Base-by-base conservation (phyloP, 2,888 invertebrate genomes). In the Drosophila setosimentum region DNA sequence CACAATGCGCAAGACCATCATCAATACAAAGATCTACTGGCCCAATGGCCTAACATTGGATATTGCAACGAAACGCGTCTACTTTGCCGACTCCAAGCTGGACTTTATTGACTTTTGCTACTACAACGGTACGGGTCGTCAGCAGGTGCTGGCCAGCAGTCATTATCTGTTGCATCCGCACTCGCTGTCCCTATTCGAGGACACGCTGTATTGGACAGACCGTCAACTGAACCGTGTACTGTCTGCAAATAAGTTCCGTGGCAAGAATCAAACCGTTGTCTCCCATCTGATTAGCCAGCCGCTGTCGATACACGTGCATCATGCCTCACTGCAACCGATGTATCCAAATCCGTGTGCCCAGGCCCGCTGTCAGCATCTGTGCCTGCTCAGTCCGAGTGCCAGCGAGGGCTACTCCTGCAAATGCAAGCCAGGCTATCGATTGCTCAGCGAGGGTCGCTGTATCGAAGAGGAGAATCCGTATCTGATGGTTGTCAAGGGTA, bases 71-170 rank as follows among this genome's bases (percentile, higher is more conserved):
- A 96, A 97, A 90, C 94, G 99, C 57, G 96, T 99, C 0, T 99
- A 99, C 93, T 99, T 99, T 92, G 99, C 99, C 0, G 99, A 99
- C 93, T 98, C 98, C 0, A 98, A 99, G 91, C 93, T 99, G 40
- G 99, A 99, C 92, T 99, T 98, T 91, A 99, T 99, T 70, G 99
- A 99, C 91, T 99, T 98, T 92, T 99, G 99, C 91, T 96, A 98
- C 90, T 99, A 99, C 94, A 98, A 99, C 89, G 99, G 99, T 11
- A 95, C 96, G 0, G 97, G 97, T 0, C 94, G 99, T 27, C 96
- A 97, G 80, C 98, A 98, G 93, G 98, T 98, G 0, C 91, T 98
- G 24, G 96, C 97, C 3, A 96, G 96, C 21, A 97, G 97, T 78
- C 97, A 99, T 93, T 99, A 99, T 91, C 94, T 99, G 0, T 94